phyloP scores from a whole-genome alignment of 2,113 vertebrate genomes.

The Atherinomorus stipes region DNA sequence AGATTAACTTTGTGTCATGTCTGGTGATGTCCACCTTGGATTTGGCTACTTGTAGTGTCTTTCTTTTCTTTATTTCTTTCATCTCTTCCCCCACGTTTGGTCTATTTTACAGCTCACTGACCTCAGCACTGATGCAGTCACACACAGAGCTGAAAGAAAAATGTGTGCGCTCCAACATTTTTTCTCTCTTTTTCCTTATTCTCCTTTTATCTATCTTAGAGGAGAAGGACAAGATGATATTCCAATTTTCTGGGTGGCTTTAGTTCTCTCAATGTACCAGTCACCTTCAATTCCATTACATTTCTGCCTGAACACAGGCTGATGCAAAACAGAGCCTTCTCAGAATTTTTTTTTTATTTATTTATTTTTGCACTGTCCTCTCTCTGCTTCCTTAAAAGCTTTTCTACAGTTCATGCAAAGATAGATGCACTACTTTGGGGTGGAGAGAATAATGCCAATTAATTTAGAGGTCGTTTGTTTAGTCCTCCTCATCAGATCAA shows the following conservation, averaged over 20 bases:
- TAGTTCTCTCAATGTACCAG: constrained; percentile 38
- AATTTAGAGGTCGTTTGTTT: constrained; percentile 80
- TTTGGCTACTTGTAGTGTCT: constrained; percentile 26
- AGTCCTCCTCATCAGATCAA: constrained; percentile 73
- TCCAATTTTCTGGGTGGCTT: constrained; percentile 52
- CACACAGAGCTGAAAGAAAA: constrained; percentile 13
- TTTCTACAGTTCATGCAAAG: constrained; percentile 57
- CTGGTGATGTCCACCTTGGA: constrained; percentile 55
- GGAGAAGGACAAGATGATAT: constrained; percentile 59
- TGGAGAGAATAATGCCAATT: constrained; percentile 73
- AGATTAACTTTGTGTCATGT: constrained; percentile 66
- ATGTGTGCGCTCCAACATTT: constrained; percentile 23
- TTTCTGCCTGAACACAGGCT: constrained; percentile 14
- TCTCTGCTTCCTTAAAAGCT: constrained; percentile 61
- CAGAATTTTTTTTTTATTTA: constrained; percentile 14
- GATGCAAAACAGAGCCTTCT: constrained; percentile 42
- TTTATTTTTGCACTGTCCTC: constrained; percentile 29
- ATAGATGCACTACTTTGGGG: constrained; percentile 56
- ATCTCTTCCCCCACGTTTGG: constrained; percentile 38
- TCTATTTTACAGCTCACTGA: constrained; percentile 64
- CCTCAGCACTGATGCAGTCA: constrained; percentile 44
- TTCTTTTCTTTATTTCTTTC: constrained; percentile 51
- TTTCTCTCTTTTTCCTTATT: constrained; percentile 9
- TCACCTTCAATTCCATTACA: constrained; percentile 52
- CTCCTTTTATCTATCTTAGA: constrained; percentile 39